Percentiles rank a stretch among this genome's conserved stretches.
phyloP scores from a whole-genome alignment of 1,140 invertebrate species.

The Euura lappo region DNA sequence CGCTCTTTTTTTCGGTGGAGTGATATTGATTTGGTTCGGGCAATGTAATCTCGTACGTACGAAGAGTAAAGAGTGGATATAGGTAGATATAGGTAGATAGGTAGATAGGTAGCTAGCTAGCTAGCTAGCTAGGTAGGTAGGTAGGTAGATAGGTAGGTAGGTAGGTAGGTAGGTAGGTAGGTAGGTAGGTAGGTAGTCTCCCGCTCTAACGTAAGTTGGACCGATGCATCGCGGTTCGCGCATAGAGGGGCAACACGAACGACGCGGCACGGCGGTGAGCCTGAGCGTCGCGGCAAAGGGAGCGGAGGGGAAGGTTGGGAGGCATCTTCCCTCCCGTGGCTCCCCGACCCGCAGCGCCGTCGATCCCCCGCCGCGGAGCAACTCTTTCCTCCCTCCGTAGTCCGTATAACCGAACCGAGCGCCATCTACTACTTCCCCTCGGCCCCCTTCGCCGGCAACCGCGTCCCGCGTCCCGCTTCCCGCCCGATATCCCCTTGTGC shows the following conservation, averaged over 20 bases:
- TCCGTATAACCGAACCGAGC: background rate
- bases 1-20: conserved; percentile 9
- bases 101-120: background rate
- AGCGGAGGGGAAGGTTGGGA: background rate
- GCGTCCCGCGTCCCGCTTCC: background rate
- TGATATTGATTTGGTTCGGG: conserved; percentile 7
- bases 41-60: conserved; percentile 5
- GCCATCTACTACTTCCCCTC: background rate
- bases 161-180: conserved; percentile 5
- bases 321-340: background rate
- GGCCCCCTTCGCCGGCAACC: conserved; percentile 19
- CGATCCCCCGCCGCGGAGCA: conserved; percentile 1
- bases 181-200: background rate
- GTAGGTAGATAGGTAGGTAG: background rate
- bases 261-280: background rate
- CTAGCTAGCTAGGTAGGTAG: background rate
- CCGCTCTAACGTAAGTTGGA: conserved; percentile 9
- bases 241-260: conserved; percentile 9
- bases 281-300: background rate
- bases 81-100: background rate
- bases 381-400: too few species aligned
- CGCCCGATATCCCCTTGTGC: background rate
- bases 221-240: conserved; percentile 9
- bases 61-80: conserved; percentile 7
- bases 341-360: background rate